phyloP scores from a whole-genome alignment of 1,140 invertebrate species.

The Neodiprion virginianus region DNA sequence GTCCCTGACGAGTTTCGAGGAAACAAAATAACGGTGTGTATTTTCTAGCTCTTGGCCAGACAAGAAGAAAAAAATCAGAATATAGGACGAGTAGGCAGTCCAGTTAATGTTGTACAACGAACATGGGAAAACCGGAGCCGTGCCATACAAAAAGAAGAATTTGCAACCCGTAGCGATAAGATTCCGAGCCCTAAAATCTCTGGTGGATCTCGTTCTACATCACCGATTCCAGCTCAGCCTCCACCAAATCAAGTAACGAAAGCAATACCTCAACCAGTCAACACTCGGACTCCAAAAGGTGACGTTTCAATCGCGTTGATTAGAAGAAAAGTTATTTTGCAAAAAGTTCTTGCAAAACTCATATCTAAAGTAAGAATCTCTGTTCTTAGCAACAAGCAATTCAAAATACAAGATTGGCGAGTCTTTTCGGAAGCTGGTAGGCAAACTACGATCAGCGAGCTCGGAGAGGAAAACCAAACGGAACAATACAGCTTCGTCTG shows the following conservation, averaged over 20 bases:
- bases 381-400: conserved; percentile 59
- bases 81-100: conserved; percentile 31
- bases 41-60: conserved; percentile 30
- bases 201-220: not conserved
- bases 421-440: conserved; percentile 78
- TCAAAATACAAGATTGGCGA: conserved; percentile 58
- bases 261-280: conserved; percentile 56
- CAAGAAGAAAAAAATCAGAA: conserved; percentile 37
- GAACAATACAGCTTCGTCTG: conserved; percentile 46
- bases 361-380: not conserved
- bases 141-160: conserved; percentile 35
- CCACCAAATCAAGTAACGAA: conserved; percentile 42
- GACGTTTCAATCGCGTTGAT: conserved; percentile 42
- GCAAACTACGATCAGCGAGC: conserved; percentile 77
- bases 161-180: conserved; percentile 26
- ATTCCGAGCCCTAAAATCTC: conserved; percentile 16
- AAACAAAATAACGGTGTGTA: not conserved
- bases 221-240: conserved; percentile 38
- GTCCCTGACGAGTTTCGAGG: conserved; percentile 16
- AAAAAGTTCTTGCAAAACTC: not conserved
- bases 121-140: conserved; percentile 51
- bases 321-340: conserved; percentile 39
- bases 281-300: conserved; percentile 45
- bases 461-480: conserved; percentile 72
- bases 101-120: conserved; percentile 49